Base-by-base conservation (phyloP, 2,797 vertebrate species). In the Chelmon rostratus region DNA sequence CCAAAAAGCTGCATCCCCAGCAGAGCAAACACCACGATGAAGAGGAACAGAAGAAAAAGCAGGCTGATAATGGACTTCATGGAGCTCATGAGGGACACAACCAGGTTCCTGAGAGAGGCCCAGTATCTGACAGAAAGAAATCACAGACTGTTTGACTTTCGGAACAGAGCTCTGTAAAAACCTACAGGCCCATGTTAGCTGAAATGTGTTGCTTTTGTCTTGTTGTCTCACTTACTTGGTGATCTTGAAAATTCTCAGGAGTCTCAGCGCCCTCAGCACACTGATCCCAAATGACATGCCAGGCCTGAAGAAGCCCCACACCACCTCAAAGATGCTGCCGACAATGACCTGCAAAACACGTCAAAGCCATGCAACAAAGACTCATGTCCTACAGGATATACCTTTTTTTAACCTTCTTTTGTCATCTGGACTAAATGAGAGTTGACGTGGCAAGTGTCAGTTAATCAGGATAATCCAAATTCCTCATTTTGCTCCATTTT, bases 51-150 rank as follows among this genome's bases (percentile, higher is more conserved):
- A 25, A 99, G 97, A 90, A 99, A 99, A 79, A 99, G 97, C 83
- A 99, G 92, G 83, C 98, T 99, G 95, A 99, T 99, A 81, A 99
- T 99, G 73, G 98, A 99, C 94, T 99, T 99, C 98, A 99, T 99
- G 86, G 98, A 99, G 94, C 97, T 99, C 98, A 99, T 99, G 85
- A 99, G 93, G 0, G 98, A 99, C 74, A 99, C 98, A 58, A 99
- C 98, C 93, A 99, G 88, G 93, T 99, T 99, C 89, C 98, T 96
- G 67, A 99, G 94, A 76, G 98, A 99, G 9, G 98, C 96, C 98
- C 98, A 99, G 78, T 99, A 99, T 90, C 98, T 99, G 87, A 47
- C 61, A 89, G 91, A 91, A 46, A 81, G 9, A 80, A 69, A 37
- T 31, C 65, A 66, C 28, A 64, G 8, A 35, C 18, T 19, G 37